Evolutionary conservation across 2,888 invertebrate species (phyloP).

Genomic region (Lycaena phlaeas): DNA sequence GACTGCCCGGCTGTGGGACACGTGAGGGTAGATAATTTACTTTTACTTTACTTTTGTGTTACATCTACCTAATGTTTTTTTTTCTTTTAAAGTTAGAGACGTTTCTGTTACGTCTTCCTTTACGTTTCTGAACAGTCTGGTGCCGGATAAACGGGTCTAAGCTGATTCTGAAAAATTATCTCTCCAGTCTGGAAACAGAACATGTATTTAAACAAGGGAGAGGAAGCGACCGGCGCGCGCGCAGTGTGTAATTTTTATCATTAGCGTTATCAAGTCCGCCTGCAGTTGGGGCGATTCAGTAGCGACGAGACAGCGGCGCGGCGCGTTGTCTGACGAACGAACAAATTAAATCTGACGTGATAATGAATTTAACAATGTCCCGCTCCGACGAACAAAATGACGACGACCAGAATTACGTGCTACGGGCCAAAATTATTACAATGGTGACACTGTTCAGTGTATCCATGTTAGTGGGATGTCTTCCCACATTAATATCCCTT

Average conservation of each 20-base stretch:
- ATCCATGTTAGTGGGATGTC: slow-evolving; percentile 82
- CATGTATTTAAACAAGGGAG: background rate
- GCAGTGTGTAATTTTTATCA: slow-evolving; percentile 46
- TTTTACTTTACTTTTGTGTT: too few species aligned
- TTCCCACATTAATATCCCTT: slow-evolving; percentile 81
- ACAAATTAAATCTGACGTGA: slow-evolving; percentile 27
- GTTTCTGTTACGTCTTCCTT: too few species aligned
- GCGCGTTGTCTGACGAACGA: slow-evolving; percentile 17
- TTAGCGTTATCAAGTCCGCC: slow-evolving; percentile 57
- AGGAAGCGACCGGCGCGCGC: slow-evolving; percentile 1
- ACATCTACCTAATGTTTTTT: too few species aligned
- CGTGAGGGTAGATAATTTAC: too few species aligned
- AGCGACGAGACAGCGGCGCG: slow-evolving; percentile 23
- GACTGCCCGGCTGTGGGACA: too few species aligned
- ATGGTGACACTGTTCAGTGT: slow-evolving; percentile 83
- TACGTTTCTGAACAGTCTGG: too few species aligned
- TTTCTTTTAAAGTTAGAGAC: too few species aligned
- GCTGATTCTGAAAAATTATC: too few species aligned
- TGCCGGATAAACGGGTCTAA: too few species aligned
- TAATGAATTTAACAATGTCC: slow-evolving; percentile 29
- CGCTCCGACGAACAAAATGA: slow-evolving; percentile 17
- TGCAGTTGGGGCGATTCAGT: slow-evolving; percentile 44
- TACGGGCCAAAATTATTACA: slow-evolving; percentile 83
- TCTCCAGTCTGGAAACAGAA: too few species aligned
- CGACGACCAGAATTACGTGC: slow-evolving; percentile 45